These are phyloP conservation scores for Pantherophis alleghaniensis DNA, from an alignment of 2,797 vertebrate species.

Conservation along the genomic window DNA sequence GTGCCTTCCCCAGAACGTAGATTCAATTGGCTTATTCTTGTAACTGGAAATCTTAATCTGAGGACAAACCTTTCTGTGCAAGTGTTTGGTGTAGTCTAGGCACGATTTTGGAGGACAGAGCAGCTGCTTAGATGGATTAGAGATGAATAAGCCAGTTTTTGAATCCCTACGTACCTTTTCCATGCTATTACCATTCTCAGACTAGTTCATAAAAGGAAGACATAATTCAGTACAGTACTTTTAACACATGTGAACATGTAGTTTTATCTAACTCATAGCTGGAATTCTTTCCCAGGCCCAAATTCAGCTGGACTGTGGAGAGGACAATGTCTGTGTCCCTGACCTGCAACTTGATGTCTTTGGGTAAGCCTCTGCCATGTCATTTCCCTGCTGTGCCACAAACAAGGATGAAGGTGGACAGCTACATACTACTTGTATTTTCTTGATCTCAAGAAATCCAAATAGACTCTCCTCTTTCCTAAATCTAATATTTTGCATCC, in stretches of 20 bases:
- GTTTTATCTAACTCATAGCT: background rate
- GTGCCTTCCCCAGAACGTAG: background rate
- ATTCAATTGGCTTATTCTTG: background rate
- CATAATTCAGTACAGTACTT: background rate
- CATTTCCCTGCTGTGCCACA: background rate
- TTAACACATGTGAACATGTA: background rate
- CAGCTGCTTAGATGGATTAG: background rate
- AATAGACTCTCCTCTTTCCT: background rate
- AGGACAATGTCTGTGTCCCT: slow-evolving; percentile 94
- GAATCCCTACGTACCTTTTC: background rate
- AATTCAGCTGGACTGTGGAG: slow-evolving; percentile 90
- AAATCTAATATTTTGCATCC: background rate
- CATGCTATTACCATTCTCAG: background rate
- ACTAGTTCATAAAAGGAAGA: background rate
- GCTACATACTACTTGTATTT: background rate
- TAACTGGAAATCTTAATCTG: background rate
- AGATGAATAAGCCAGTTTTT: background rate
- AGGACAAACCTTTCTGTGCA: background rate
- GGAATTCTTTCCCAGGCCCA: slow-evolving; percentile 74
- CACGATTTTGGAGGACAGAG: background rate
- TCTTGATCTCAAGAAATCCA: background rate
- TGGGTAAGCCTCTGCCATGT: slow-evolving; percentile 72
- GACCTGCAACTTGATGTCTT: slow-evolving; percentile 86
- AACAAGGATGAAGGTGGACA: too few relatives aligned
- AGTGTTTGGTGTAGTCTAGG: background rate